Percentiles rank a stretch among this genome's conserved stretches.
These are phyloP conservation scores for Mesitornis unicolor DNA, from an alignment of 2,113 vertebrate genomes.

Conservation along the genomic window DNA sequence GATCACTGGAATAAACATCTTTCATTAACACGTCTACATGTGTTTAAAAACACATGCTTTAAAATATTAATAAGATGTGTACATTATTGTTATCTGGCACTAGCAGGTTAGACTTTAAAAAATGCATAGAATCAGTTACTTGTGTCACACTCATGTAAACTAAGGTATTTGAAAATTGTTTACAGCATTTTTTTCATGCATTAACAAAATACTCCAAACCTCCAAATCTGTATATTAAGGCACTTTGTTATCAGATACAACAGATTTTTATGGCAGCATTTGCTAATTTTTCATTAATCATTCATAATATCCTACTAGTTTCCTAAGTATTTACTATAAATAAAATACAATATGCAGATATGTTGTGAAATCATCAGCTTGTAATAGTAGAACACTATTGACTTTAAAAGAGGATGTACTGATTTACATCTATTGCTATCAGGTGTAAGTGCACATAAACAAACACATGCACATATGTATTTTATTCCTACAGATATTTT, in stretches of 20 bases:
- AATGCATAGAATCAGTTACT: constrained; percentile 35
- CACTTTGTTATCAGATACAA: not conserved
- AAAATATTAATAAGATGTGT: constrained; percentile 61
- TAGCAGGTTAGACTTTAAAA: constrained; percentile 36
- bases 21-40: constrained; percentile 37
- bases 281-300: not conserved
- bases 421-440: not conserved
- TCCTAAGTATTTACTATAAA: not conserved
- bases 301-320: not conserved
- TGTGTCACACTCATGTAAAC: not conserved
- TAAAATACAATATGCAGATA: not conserved
- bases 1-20: constrained; percentile 16
- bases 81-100: constrained; percentile 38
- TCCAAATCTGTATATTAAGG: not conserved
- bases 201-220: not conserved
- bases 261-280: not conserved
- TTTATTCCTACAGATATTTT: not conserved
- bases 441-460: not conserved
- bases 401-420: not conserved
- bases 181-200: not conserved
- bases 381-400: not conserved
- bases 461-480: not conserved
- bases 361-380: not conserved
- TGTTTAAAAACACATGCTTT: constrained; percentile 44
- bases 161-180: constrained; percentile 27